A percentile compares a stretch with the other conserved stretches of the same genome.
These are phyloP conservation scores for Dicyrtomina minuta DNA, from an alignment of 2,888 invertebrate species.

Conservation along the genomic window DNA sequence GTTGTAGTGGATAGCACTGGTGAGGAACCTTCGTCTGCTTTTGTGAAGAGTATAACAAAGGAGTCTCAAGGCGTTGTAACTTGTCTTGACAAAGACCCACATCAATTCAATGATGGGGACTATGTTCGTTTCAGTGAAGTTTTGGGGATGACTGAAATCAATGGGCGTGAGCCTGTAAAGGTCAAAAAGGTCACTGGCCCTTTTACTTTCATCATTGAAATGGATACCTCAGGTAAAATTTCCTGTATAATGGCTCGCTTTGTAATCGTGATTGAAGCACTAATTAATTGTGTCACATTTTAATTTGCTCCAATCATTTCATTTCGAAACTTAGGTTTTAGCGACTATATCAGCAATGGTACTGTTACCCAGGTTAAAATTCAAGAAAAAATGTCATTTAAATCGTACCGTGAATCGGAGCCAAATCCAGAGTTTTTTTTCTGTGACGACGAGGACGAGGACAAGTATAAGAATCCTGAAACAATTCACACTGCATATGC, in stretches of 20 bases:
- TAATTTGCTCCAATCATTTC: too few relatives aligned
- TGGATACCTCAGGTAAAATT: constrained; percentile 71
- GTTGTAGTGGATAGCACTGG: constrained; percentile 87
- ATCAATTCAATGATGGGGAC: constrained; percentile 96
- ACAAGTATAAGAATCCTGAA: constrained; percentile 86
- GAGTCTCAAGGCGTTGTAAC: constrained; percentile 82
- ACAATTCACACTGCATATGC: constrained; percentile 86
- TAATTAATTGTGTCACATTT: neutral
- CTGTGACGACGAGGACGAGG: constrained; percentile 91
- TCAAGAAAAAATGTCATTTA: constrained; percentile 81
- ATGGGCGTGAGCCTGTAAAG: constrained; percentile 83
- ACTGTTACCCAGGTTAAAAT: constrained; percentile 95
- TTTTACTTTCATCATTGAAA: constrained; percentile 89
- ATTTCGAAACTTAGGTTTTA: constrained; percentile 57
- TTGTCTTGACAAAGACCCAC: constrained; percentile 91
- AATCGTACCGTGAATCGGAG: constrained; percentile 74
- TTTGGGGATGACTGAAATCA: constrained; percentile 92
- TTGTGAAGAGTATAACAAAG: constrained; percentile 85
- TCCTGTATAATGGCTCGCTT: neutral
- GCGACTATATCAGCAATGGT: constrained; percentile 85
- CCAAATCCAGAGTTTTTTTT: constrained; percentile 79
- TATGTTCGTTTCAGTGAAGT: constrained; percentile 94
- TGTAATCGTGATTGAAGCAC: neutral
- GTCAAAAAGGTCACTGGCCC: constrained; percentile 99
- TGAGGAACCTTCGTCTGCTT: constrained; percentile 84